Base-by-base conservation (phyloP, 2,113 vertebrate species). In the Muscicapa adusta region DNA sequence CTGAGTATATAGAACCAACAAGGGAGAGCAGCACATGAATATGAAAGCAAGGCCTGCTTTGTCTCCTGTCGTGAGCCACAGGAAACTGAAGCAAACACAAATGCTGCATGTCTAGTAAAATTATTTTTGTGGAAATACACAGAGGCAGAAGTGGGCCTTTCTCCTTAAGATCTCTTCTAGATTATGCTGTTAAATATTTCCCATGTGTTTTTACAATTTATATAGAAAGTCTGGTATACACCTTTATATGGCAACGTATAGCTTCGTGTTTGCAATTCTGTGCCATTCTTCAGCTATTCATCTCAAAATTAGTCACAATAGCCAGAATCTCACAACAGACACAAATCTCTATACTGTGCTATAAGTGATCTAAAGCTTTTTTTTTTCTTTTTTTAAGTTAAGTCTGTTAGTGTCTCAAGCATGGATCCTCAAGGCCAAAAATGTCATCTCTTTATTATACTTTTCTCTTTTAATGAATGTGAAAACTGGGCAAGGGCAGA, bases 271-370 rank as follows among this genome's bases (percentile, higher is more conserved):
- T 97, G 54, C 91, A 95, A 61, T 85, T 92, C 85, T 88, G 83
- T 93, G 93, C 89, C 93, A 79, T 95, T 90, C 78, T 94, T 91
- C 94, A 96, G 75, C 88, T 94, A 2, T 94, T 96, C 96, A 96
- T 89, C 86, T 96, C 96, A 95, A 81, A 73, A 75, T 62, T 38
- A 89, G 34, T 90, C 91, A 86, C 36, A 83, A 71, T 78, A 91
- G 72, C 77, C 89, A 89, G 91, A 91, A 75, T 91, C 88, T 76
- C 81, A 67, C 43, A 57, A 53, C 67, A 89, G 50, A 74, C 13
- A 18, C 29, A 72, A 73, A 83, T 77, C 19, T 74, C 18, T 87
- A 83, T 82, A 43, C 68, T 93, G 88, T 72, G 79, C 91, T 95
- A 8, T 74, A 57, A 79, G 85, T 80, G 56, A 91, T 58, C 50